Percentiles rank a stretch among this genome's conserved stretches.
These are phyloP conservation scores for Onchidella celtica DNA, from an alignment of 2,888 invertebrate species.

Conservation along the genomic window DNA sequence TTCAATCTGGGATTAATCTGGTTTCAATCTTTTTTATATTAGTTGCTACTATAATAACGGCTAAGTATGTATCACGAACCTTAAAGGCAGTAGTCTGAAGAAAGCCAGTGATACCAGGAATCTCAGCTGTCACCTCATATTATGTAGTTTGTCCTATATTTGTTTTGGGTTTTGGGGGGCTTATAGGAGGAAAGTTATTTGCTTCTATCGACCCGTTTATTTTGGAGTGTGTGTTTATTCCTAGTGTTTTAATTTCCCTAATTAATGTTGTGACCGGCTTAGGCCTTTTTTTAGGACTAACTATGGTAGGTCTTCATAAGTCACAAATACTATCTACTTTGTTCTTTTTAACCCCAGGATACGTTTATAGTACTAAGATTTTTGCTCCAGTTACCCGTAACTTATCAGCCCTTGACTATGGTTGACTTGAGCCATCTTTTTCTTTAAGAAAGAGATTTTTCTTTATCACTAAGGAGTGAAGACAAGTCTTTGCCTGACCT, in stretches of 20 bases:
- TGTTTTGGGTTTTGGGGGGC: background rate
- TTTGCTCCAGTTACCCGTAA: background rate
- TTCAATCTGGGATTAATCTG: constrained; percentile 11
- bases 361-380: background rate
- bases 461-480: no score
- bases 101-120: no score
- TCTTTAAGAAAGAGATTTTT: background rate
- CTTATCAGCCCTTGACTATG: background rate
- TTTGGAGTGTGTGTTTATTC: background rate
- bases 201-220: background rate
- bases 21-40: constrained; percentile 20
- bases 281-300: background rate
- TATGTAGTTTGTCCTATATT: background rate
- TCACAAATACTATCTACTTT: background rate
- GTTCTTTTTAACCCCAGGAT: background rate
- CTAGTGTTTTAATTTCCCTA: background rate
- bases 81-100: no score
- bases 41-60: constrained; percentile 37
- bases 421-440: background rate
- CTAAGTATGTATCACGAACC: constrained; percentile 31
- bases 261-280: background rate
- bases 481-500: constrained; percentile 20
- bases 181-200: background rate
- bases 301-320: no score
- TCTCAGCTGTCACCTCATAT: no score